These are phyloP conservation scores for Fistularia tabacaria DNA, from an alignment of 2,797 vertebrate genomes.

Conservation along the genomic window DNA sequence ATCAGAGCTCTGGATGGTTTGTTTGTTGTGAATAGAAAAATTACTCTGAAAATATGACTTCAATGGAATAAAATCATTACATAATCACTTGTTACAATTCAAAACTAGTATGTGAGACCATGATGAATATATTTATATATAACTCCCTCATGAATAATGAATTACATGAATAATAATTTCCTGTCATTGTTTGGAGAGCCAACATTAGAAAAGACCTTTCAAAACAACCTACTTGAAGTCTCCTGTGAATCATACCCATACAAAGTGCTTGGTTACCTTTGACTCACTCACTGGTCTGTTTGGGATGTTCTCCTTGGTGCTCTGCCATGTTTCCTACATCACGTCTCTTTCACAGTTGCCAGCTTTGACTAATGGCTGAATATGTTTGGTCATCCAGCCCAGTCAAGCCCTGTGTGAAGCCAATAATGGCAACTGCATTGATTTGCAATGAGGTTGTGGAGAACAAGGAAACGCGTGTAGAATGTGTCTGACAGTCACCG, in stretches of 20 bases:
- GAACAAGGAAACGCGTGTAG: slow-evolving; percentile 29
- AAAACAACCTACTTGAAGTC: slow-evolving; percentile 5
- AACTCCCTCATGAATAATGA: no score
- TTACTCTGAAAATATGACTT: no score
- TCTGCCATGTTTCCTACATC: slow-evolving; percentile 36
- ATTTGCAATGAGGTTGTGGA: slow-evolving; percentile 34
- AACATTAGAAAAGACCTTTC: slow-evolving; percentile 15
- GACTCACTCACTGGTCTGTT: slow-evolving; percentile 44
- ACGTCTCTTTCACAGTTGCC: slow-evolving; percentile 11
- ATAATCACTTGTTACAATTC: background rate
- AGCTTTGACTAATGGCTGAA: slow-evolving; percentile 48
- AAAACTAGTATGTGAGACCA: background rate
- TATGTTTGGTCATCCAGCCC: slow-evolving; percentile 45
- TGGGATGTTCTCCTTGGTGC: slow-evolving; percentile 8
- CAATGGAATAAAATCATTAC: no score
- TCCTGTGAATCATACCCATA: slow-evolving; percentile 26
- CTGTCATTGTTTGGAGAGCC: slow-evolving; percentile 25
- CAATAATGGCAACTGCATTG: slow-evolving; percentile 28
- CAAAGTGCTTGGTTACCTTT: slow-evolving; percentile 32
- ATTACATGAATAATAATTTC: slow-evolving; percentile 23
- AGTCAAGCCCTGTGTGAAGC: slow-evolving; percentile 17
- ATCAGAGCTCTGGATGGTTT: no score
- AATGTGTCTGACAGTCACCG: slow-evolving; percentile 32
- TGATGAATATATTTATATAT: no score
- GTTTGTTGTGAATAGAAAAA: no score